Evolutionary conservation across 2,888 invertebrate species (phyloP), one percentile per base, ranked within the genome.

Genomic region (Drosophila aldrichi): DNA sequence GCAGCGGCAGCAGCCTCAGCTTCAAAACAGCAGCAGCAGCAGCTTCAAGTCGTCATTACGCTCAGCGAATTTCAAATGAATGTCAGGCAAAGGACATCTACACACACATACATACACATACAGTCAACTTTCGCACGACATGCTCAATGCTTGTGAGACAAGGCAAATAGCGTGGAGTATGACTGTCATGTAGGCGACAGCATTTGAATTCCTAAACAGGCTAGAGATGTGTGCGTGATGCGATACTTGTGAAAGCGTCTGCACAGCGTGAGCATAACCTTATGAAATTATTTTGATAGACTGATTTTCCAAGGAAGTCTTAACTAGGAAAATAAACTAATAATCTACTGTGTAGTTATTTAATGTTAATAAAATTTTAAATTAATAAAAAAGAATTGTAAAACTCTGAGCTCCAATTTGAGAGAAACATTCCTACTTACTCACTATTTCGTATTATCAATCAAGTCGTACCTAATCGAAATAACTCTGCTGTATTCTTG

Each of bases 21-120:
- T 63, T 32, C 46, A 61, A 68, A 64, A 59, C 63, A 64, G 18
- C 55, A 49, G 65, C 52, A 25, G 6, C 25, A 25, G 25, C 73
- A 77, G 69, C 64, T 64, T 58, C 70, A 59, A 70, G 76, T 73
- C 87, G 75, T 79, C 82, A 77, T 82, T 86, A 88, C 76, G 87
- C 82, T 74, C 40, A 56, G 70, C 76, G 89, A 74, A 87, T 89
- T 79, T 66, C 80, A 80, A 89, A 89, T 87, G 88, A 88, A 89
- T 85, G 89, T 87, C 89, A 87, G 82, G 72, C 81, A 79, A 80
- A 89, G 89, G 88, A 87, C 88, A 72, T 59, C 44, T 36, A 66
- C 38, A 58, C 51, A 73, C 38, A 57, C 44, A 59, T 34, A 48
- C 48, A 61, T 43, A 54, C 46, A 22, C 49, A 25, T n/a, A 40